Evolutionary conservation across 2,113 vertebrate genomes (phyloP), one percentile per base, ranked within the genome.

Genomic region (Neolamprologus hecqui): DNA sequence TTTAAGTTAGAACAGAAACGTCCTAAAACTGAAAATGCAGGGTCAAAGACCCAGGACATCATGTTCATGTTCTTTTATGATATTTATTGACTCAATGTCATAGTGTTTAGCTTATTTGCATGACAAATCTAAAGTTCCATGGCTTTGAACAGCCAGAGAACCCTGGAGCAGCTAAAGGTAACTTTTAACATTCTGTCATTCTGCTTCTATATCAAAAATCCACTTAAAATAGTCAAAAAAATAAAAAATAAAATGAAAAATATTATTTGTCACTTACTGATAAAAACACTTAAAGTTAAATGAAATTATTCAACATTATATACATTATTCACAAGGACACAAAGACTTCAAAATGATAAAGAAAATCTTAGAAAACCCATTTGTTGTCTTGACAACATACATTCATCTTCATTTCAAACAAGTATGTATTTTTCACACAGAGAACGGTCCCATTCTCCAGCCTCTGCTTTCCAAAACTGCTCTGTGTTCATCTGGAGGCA

Each of bases 281-380:
- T 58, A 28, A 58, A 58, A 58, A 31, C 26, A 31, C 13, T 15
- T 58, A 15, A 58, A 58, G 13, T 58, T 9, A 28, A 28, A 58
- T 58, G 26, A 58, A 58, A 58, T 58, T 31, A 28, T 28, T 58
- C 55, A 58, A 28, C 55, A 31, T 28, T 58, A 28, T 58, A 58
- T 58, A 15, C 4, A 58, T 58, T 28, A 58, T 58, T 58, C 13
- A 58, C 26, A 15, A 58, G 55, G 13, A 58, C 55, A 58, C 55
- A 58, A 58, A 58, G 26, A 28, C 55, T 58, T 58, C 55, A 2
- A 15, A 58, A 58, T 28, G 26, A 58, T 28, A 58, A 28, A 15
- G 55, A 58, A 58, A 58, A 15, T 58, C 7, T 58, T 58, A 58
- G 55, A 58, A 58, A 58, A 58, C 55, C 55, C 55, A 58, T 28